Evolutionary conservation across 2,797 vertebrate genomes (phyloP).

Genomic region (Aulostomus chinensis): DNA sequence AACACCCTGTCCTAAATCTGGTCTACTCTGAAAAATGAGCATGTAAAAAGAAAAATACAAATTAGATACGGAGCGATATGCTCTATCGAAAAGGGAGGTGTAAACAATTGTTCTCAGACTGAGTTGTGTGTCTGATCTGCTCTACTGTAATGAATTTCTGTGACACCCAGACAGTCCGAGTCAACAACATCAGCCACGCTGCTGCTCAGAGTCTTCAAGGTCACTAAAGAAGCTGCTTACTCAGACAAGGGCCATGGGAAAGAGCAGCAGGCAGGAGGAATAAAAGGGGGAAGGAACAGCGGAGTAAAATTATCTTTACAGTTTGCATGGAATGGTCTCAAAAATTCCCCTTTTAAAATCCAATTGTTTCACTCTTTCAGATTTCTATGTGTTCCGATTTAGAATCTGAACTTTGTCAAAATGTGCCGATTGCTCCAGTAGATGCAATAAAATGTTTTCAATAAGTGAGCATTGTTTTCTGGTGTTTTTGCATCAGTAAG

Average conservation of each 20-base stretch:
- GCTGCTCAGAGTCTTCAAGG: slow-evolving; percentile 62
- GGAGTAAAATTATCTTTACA: not conserved
- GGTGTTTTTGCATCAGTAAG: slow-evolving; percentile 50
- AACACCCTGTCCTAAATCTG: no score
- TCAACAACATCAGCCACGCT: slow-evolving; percentile 31
- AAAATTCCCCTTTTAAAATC: no score
- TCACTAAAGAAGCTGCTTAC: slow-evolving; percentile 46
- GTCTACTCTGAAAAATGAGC: no score
- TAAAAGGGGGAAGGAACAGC: slow-evolving; percentile 9
- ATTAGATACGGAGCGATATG: no score
- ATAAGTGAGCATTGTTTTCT: slow-evolving; percentile 31
- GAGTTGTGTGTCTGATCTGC: slow-evolving; percentile 13
- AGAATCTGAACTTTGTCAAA: slow-evolving; percentile 8
- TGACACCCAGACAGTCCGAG: slow-evolving; percentile 42
- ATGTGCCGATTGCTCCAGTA: not conserved
- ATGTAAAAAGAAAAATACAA: no score
- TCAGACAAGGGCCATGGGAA: slow-evolving; percentile 54
- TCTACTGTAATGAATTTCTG: slow-evolving; percentile 26
- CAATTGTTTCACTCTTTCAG: no score
- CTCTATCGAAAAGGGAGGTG: no score
- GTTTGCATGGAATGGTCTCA: no score
- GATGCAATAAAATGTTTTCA: slow-evolving; percentile 41
- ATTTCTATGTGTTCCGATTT: no score
- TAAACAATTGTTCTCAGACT: no score
- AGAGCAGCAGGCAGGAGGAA: slow-evolving; percentile 7